Evolutionary conservation across 2,888 invertebrate genomes (phyloP).

Genomic region (Galerucella calmariensis): DNA sequence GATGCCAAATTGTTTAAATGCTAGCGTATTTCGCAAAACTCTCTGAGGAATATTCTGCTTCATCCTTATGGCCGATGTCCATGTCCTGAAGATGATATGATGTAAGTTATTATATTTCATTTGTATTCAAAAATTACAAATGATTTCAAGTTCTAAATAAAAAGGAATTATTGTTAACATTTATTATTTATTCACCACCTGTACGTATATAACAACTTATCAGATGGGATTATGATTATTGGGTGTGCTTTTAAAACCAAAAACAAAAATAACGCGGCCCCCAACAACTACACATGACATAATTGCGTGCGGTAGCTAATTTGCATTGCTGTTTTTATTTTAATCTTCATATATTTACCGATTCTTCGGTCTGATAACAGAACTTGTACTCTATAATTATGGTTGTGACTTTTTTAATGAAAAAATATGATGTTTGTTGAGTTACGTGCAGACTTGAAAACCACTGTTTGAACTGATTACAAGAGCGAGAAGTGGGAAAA

Average conservation of each 20-base stretch:
- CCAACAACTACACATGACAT: conserved; percentile 57
- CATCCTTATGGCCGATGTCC: too few species aligned
- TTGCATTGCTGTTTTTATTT: conserved; percentile 56
- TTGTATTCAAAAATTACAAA: neutral
- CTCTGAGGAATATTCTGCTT: too few species aligned
- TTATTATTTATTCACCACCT: neutral
- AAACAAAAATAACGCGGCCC: conserved; percentile 54
- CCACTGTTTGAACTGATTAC: conserved; percentile 33
- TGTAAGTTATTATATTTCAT: neutral
- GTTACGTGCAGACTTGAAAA: conserved; percentile 38
- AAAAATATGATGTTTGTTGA: conserved; percentile 35
- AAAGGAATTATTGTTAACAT: neutral
- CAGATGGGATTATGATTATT: conserved; percentile 64
- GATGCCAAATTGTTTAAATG: too few species aligned
- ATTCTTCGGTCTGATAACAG: conserved; percentile 37
- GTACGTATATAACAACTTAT: conserved; percentile 49
- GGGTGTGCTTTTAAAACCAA: conserved; percentile 55
- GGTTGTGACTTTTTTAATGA: conserved; percentile 42
- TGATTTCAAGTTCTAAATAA: neutral
- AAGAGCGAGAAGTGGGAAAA: conserved; percentile 22
- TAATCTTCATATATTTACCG: conserved; percentile 42
- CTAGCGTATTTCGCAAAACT: too few species aligned
- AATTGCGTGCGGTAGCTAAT: conserved; percentile 58
- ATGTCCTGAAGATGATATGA: too few species aligned
- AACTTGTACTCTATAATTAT: conserved; percentile 38